Conservation (phyloP, 2,797 vertebrate genomes). For the Lerista edwardsae region DNA sequence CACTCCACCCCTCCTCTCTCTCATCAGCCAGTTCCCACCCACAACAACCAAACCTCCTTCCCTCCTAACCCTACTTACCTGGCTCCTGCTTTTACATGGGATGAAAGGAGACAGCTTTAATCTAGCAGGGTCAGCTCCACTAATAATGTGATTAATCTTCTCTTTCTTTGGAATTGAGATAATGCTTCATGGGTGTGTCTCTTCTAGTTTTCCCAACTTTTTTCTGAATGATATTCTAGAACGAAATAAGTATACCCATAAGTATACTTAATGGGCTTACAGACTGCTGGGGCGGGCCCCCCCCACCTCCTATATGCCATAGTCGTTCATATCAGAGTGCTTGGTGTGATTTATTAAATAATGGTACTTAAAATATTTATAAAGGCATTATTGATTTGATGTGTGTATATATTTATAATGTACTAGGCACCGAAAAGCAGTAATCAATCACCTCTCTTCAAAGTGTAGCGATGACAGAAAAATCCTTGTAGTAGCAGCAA, state of each 20-base stretch:
- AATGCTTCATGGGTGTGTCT: constrained; percentile 35
- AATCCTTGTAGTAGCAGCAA: not conserved
- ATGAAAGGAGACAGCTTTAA: too few relatives aligned
- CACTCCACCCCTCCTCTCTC: too few relatives aligned
- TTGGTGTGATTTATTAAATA: constrained; percentile 66
- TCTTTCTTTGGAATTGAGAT: constrained; percentile 29
- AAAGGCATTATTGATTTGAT: constrained; percentile 55
- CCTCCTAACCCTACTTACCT: too few relatives aligned
- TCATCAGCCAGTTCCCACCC: too few relatives aligned
- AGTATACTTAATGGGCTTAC: constrained; percentile 59
- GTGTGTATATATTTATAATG: constrained; percentile 48
- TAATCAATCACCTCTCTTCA: constrained; percentile 50
- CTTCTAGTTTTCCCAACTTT: constrained; percentile 44
- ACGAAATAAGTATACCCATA: constrained; percentile 61
- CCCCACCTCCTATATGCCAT: not conserved
- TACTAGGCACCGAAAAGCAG: constrained; percentile 52
- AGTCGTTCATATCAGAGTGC: constrained; percentile 48
- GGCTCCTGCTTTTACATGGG: too few relatives aligned
- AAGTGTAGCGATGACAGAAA: constrained; percentile 38
- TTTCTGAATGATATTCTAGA: constrained; percentile 45
- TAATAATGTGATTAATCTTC: constrained; percentile 1
- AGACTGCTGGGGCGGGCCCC: constrained; percentile 35
- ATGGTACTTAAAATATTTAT: constrained; percentile 66
- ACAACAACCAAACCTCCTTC: too few relatives aligned
- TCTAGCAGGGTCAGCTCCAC: not conserved